A percentile compares a stretch with the other conserved stretches of the same genome.
These are phyloP conservation scores for Dendrocincla tyrannina DNA, from an alignment of 2,797 vertebrate genomes.

Conservation along the genomic window DNA sequence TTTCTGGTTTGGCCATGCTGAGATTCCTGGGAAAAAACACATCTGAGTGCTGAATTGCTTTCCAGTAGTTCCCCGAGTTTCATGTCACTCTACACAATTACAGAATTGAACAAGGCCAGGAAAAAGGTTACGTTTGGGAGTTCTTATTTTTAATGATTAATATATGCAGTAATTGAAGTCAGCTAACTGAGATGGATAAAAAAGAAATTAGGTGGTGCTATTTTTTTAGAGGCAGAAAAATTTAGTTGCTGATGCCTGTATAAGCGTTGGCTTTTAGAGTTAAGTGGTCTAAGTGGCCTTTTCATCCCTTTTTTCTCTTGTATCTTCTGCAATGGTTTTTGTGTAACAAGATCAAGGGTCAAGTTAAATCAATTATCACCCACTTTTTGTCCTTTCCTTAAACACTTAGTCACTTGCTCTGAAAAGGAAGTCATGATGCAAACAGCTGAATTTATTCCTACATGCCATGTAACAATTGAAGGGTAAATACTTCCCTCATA, in stretches of 20 bases:
- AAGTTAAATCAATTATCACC: constrained; percentile 10
- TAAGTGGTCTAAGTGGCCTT: neutral
- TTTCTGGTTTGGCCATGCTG: neutral
- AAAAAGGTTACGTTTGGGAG: neutral
- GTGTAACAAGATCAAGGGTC: neutral
- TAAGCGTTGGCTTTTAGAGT: neutral
- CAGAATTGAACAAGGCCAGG: neutral
- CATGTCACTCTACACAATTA: neutral
- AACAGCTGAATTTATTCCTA: constrained; percentile 33
- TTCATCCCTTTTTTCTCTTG: neutral
- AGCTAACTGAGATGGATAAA: neutral
- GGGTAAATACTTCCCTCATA: neutral
- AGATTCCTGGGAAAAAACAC: neutral
- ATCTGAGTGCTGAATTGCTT: neutral
- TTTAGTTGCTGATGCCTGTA: neutral
- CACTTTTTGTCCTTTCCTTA: neutral
- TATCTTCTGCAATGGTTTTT: neutral
- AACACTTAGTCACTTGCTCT: constrained; percentile 1
- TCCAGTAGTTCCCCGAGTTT: neutral
- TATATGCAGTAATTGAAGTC: neutral
- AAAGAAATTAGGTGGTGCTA: neutral
- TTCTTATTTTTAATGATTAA: neutral
- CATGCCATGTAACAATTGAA: neutral
- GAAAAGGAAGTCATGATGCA: constrained; percentile 25
- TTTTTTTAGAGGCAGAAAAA: neutral